A percentile compares a stretch with the other conserved stretches of the same genome.
These are phyloP conservation scores for Spisula subtruncata DNA, from an alignment of 2,888 invertebrate genomes.

Conservation along the genomic window DNA sequence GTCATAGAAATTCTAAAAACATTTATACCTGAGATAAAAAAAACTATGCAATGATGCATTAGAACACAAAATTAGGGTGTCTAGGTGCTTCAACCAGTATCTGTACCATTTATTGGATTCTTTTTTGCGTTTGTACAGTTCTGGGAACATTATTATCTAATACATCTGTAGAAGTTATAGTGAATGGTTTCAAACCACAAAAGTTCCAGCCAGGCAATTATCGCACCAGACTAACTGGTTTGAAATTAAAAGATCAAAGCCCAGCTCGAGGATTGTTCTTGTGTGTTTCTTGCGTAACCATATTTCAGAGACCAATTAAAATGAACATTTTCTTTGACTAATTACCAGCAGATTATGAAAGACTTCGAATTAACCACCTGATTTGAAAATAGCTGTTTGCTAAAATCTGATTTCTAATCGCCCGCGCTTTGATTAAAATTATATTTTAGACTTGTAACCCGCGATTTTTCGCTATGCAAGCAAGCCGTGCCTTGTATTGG, in stretches of 20 bases:
- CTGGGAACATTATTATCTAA: too few relatives aligned
- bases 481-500: not conserved
- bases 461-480: too few relatives aligned
- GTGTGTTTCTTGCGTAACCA: not conserved
- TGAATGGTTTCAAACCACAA: too few relatives aligned
- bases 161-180: too few relatives aligned
- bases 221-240: not conserved
- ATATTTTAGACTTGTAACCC: not conserved
- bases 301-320: not conserved
- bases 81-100: too few relatives aligned
- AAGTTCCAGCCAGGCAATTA: not conserved
- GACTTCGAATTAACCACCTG: not conserved
- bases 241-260: not conserved
- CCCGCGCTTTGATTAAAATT: not conserved
- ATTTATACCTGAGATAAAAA: too few relatives aligned
- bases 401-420: constrained; percentile 11
- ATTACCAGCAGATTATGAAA: constrained; percentile 9
- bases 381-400: not conserved
- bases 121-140: too few relatives aligned
- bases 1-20: too few relatives aligned
- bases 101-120: too few relatives aligned
- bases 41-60: too few relatives aligned
- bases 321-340: not conserved
- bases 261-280: not conserved
- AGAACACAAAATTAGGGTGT: too few relatives aligned